Base-by-base conservation (phyloP, 1,140 invertebrate species). In the Pectinophora gossypiella region DNA sequence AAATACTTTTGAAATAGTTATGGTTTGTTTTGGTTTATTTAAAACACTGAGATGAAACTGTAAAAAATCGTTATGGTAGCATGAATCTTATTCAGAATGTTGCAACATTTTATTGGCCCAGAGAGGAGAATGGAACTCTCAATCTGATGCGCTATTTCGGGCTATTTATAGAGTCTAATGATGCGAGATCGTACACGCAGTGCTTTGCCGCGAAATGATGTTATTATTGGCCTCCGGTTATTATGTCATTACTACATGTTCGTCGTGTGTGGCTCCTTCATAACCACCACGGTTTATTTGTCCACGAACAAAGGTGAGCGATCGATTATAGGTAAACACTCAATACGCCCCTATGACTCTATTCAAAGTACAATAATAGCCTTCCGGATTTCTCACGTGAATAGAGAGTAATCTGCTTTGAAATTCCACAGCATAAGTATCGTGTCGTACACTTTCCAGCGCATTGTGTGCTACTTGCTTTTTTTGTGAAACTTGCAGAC, bases 251-350 rank as follows among this genome's bases (percentile, higher is more conserved):
- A 36, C 4, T 5, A 52, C 43, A n/a, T n/a, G n/a, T n/a, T 19
- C 52, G 5, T 47, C 60, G 60, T 63, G 55, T 63, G 60, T 58
- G 60, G 60, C 48, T 55, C 40, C n/a, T 50, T 54, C 46, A 56
- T 44, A 20, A 36, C 32, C 12, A 23, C 27, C 36, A n/a, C n/a
- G n/a, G 13, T 2, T 40, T 40, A 40, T 15, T 40, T 18, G 36
- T 16, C 13, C 7, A 10, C 10, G 36, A 6, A 40, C 36, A 40
- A 40, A 40, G 36, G 36, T 40, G 36, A 7, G 15, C 36, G 36
- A 40, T 40, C 36, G 16, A 40, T 49, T 45, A 53, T 38, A 56
- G 47, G 32, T 55, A 54, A 53, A 42, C 51, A 47, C 22, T 56
- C 59, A 61, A 56, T 61, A 36, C 27, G 48, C 59, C 59, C 59